These are phyloP conservation scores for Lutraria lutraria DNA, from an alignment of 2,888 invertebrate genomes.

Conservation along the genomic window DNA sequence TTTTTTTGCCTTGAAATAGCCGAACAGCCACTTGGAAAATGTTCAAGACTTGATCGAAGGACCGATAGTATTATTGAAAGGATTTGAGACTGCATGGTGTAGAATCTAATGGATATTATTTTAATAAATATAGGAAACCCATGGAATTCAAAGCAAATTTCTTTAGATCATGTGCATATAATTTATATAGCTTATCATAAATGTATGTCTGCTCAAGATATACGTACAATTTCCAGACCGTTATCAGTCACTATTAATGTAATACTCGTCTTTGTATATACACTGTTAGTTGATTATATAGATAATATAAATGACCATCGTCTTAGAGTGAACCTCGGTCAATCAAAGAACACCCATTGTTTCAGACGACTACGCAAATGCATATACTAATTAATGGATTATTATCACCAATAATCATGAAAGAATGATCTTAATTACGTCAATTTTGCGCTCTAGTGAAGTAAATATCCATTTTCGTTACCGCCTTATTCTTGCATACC, in stretches of 20 bases:
- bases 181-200: no score
- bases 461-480: neutral
- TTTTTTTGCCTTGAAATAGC: no score
- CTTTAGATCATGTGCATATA: no score
- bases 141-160: no score
- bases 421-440: neutral
- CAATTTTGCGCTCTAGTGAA: neutral
- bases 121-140: no score
- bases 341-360: slow-evolving; percentile 21
- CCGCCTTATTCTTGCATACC: neutral
- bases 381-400: slow-evolving; percentile 21
- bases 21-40: no score
- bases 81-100: no score
- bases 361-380: slow-evolving; percentile 38
- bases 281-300: neutral
- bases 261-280: slow-evolving; percentile 1
- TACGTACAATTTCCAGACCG: slow-evolving; percentile 4
- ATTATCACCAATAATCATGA: neutral
- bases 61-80: no score
- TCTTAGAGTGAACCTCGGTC: neutral
- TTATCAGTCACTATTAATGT: neutral
- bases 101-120: no score
- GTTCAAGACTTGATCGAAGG: no score
- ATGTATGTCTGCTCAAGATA: neutral
- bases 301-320: slow-evolving; percentile 15